Evolutionary conservation across 2,113 vertebrate species (phyloP).

Genomic region (Zosterops borbonicus): DNA sequence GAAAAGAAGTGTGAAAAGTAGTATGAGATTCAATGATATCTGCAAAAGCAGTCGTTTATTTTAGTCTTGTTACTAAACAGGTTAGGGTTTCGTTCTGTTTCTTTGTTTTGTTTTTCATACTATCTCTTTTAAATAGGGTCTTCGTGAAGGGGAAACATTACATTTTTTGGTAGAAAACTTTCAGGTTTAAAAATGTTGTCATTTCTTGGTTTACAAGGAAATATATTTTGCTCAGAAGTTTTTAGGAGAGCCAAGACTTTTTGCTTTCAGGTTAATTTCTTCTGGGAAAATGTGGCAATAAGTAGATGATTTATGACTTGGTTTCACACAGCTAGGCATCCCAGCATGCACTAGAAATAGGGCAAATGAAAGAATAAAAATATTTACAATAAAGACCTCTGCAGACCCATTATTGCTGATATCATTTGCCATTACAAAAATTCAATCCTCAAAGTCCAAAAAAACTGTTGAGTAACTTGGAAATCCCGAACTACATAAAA

Average conservation of each 20-base stretch:
- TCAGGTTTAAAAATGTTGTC: background rate
- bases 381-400: conserved; percentile 53
- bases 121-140: background rate
- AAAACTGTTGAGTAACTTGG: background rate
- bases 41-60: background rate
- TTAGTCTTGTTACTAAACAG: background rate
- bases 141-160: background rate
- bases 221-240: background rate
- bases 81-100: background rate
- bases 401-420: conserved; percentile 65
- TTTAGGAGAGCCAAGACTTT: background rate
- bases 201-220: conserved; percentile 5
- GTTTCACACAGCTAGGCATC: conserved; percentile 69
- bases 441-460: background rate
- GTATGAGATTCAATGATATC: background rate
- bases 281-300: conserved; percentile 18
- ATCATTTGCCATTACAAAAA: conserved; percentile 48
- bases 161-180: background rate
- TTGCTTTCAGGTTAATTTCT: conserved; percentile 47
- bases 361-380: conserved; percentile 66
- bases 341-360: conserved; percentile 52
- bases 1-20: background rate
- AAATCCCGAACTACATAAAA: conserved; percentile 10
- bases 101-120: background rate
- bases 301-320: conserved; percentile 78